Evolutionary conservation across 2,888 invertebrate species (phyloP).

Genomic region (Lycophotia porphyrea): DNA sequence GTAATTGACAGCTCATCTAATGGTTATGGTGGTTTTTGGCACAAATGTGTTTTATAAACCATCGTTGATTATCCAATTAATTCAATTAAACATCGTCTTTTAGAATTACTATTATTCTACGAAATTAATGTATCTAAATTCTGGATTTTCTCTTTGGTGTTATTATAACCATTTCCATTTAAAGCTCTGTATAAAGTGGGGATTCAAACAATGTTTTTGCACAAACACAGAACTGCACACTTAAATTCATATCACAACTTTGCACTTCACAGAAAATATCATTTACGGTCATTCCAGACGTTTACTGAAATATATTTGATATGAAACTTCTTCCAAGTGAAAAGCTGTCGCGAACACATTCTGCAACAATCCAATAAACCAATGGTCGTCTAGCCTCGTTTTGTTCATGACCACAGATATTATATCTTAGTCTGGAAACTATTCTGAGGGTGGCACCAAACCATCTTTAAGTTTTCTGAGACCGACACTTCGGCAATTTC

Average conservation of each 20-base stretch:
- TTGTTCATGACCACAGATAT: slow-evolving; percentile 44
- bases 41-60: slow-evolving; percentile 14
- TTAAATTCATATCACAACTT: slow-evolving; percentile 56
- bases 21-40: slow-evolving; percentile 18
- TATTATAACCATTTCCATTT: slow-evolving; percentile 25
- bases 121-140: not conserved
- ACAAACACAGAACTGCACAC: slow-evolving; percentile 43
- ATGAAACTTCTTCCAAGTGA: slow-evolving; percentile 46
- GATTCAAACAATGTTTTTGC: slow-evolving; percentile 45
- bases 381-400: slow-evolving; percentile 46
- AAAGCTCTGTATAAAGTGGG: slow-evolving; percentile 5
- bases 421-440: slow-evolving; percentile 48
- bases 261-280: slow-evolving; percentile 57
- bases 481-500: slow-evolving; percentile 10
- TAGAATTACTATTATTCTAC: not conserved
- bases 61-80: not conserved
- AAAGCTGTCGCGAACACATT: slow-evolving; percentile 56
- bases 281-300: slow-evolving; percentile 38
- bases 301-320: slow-evolving; percentile 56
- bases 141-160: not conserved
- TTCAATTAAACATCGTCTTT: not conserved
- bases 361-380: slow-evolving; percentile 58
- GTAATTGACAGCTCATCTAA: slow-evolving; percentile 52
- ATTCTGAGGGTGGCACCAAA: slow-evolving; percentile 26
- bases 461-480: slow-evolving; percentile 38